Conservation (phyloP, 2,888 invertebrate genomes). For the Habroteleia sp. region DNA sequence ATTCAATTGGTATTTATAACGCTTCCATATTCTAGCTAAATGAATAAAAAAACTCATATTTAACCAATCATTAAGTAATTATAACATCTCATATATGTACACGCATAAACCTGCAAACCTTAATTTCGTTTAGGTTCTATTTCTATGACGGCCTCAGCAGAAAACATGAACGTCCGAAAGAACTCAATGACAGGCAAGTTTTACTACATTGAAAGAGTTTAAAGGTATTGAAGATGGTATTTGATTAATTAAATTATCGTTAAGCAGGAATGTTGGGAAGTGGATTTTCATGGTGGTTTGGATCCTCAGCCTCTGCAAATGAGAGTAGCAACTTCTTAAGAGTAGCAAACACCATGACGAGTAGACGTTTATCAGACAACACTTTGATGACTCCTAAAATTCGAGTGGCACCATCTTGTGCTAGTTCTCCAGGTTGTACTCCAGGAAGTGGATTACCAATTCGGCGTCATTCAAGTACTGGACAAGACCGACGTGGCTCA, state of each 20-base stretch:
- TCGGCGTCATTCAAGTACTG: slow-evolving; percentile 94
- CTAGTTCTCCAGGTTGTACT: slow-evolving; percentile 87
- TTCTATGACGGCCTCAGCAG: slow-evolving; percentile 81
- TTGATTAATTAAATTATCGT: background rate
- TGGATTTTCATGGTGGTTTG: slow-evolving; percentile 86
- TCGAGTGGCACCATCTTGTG: slow-evolving; percentile 93
- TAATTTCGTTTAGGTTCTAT: slow-evolving; percentile 73
- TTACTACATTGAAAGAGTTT: background rate
- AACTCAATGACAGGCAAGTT: slow-evolving; percentile 81
- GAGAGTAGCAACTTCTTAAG: slow-evolving; percentile 90
- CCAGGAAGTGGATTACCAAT: slow-evolving; percentile 90
- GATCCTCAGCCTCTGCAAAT: slow-evolving; percentile 91
- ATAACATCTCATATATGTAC: no score
- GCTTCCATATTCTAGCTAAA: no score
- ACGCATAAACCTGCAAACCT: no score
- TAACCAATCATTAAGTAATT: no score
- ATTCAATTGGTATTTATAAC: slow-evolving; percentile 85
- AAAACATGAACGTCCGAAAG: slow-evolving; percentile 82
- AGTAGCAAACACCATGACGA: slow-evolving; percentile 90
- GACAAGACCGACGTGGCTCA: slow-evolving; percentile 92
- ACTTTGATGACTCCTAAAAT: slow-evolving; percentile 95
- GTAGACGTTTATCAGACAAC: slow-evolving; percentile 94
- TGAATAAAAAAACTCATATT: no score
- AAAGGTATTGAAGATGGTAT: no score
- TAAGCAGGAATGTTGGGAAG: slow-evolving; percentile 85